These are phyloP conservation scores for Aradus depressus DNA, from an alignment of 2,888 invertebrate genomes.

Conservation along the genomic window DNA sequence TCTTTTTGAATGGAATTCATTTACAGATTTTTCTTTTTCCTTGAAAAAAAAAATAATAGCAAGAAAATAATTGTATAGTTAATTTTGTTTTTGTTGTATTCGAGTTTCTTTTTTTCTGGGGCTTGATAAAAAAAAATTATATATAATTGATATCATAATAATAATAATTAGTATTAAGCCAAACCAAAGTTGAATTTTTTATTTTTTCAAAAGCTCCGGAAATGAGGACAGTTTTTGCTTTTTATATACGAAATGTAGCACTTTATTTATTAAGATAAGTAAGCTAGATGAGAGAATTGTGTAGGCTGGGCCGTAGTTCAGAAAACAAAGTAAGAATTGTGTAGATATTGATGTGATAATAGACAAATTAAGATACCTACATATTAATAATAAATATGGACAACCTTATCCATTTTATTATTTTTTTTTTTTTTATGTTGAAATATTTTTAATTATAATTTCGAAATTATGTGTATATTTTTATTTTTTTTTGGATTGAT, in stretches of 20 bases:
- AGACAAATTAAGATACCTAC: too few species aligned
- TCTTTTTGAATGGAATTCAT: too few species aligned
- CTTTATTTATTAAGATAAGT: conserved; percentile 18
- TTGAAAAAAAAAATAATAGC: too few species aligned
- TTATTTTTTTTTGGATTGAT: conserved; percentile 4
- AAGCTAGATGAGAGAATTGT: too few species aligned
- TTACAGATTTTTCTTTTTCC: too few species aligned
- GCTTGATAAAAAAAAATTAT: conserved; percentile 7
- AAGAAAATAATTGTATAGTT: too few species aligned
- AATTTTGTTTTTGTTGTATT: too few species aligned
- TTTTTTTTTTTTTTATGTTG: neutral
- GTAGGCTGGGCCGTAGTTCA: too few species aligned
- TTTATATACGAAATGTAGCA: conserved; percentile 9
- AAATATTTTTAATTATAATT: neutral
- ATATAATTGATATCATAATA: too few species aligned
- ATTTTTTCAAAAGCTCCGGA: conserved; percentile 9
- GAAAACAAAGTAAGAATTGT: too few species aligned
- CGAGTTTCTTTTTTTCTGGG: conserved; percentile 17
- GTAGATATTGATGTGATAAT: too few species aligned
- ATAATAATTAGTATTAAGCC: conserved; percentile 15
- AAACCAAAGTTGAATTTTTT: conserved; percentile 15
- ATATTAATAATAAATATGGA: too few species aligned
- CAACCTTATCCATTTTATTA: neutral
- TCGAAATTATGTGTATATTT: conserved; percentile 3
- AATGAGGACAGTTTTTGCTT: conserved; percentile 13